A percentile compares a stretch with the other conserved stretches of the same genome.
These are phyloP conservation scores for Myanophis thanlyinensis DNA, from an alignment of 2,113 vertebrate genomes.

Conservation along the genomic window DNA sequence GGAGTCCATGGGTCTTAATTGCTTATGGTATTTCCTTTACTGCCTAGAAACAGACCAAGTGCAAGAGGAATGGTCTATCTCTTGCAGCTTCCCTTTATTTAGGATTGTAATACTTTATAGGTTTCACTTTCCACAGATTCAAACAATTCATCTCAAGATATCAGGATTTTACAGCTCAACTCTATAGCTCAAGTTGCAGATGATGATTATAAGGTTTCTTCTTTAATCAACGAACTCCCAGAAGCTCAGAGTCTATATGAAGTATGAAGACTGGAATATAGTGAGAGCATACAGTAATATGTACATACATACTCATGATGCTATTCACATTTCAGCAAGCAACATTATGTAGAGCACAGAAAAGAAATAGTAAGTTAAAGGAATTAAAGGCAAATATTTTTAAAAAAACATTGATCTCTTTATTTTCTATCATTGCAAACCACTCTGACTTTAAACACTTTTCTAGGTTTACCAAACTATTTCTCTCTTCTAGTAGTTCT, in stretches of 20 bases:
- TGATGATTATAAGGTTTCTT: background rate
- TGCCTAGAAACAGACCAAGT: background rate
- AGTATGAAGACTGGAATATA: background rate
- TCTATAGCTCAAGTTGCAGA: background rate
- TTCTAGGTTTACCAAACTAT: background rate
- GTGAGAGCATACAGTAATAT: background rate
- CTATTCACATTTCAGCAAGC: background rate
- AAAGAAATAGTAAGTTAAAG: background rate
- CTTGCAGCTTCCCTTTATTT: background rate
- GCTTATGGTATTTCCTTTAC: background rate
- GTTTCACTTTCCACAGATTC: background rate
- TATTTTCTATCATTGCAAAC: background rate
- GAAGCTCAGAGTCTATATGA: background rate
- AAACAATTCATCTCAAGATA: background rate
- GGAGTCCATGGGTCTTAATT: background rate
- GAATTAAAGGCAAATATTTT: background rate
- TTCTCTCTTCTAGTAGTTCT: background rate
- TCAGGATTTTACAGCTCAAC: background rate
- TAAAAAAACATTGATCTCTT: background rate
- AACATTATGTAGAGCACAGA: background rate
- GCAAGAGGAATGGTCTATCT: background rate
- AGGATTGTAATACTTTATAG: background rate
- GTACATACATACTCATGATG: background rate
- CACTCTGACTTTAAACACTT: background rate
- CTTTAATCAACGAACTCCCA: background rate